phyloP scores from a whole-genome alignment of 2,888 invertebrate species.

The Patella depressa region DNA sequence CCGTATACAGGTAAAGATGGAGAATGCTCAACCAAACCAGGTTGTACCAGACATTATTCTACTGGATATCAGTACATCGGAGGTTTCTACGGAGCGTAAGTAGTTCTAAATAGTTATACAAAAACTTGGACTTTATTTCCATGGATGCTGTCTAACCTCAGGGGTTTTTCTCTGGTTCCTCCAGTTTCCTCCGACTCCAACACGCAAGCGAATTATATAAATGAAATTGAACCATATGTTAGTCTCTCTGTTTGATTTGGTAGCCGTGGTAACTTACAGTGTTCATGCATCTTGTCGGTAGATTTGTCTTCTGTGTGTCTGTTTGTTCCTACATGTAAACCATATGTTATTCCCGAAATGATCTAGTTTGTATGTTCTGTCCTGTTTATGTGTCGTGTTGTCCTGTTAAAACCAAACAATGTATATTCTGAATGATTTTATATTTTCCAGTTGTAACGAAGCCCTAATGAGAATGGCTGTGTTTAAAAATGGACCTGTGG shows the following conservation, averaged over 20 bases:
- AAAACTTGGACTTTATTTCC: background rate
- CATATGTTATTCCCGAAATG: background rate
- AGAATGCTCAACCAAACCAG: constrained; percentile 61
- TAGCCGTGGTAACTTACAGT: no score
- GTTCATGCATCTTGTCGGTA: no score
- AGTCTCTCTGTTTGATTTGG: no score
- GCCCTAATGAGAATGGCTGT: constrained; percentile 72
- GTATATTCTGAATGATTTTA: constrained; percentile 35
- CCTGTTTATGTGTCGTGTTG: background rate
- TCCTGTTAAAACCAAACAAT: constrained; percentile 47
- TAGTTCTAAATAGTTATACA: constrained; percentile 20
- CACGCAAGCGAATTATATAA: no score
- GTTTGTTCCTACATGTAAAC: background rate
- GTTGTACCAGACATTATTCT: constrained; percentile 71
- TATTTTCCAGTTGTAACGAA: constrained; percentile 71
- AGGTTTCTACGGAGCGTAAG: constrained; percentile 73
- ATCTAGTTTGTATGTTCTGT: background rate
- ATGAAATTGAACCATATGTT: no score
- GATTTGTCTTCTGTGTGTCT: no score
- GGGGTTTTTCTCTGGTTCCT: no score
- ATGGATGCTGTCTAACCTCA: background rate
- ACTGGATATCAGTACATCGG: constrained; percentile 73
- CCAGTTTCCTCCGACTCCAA: no score
- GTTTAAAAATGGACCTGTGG: constrained; percentile 72
- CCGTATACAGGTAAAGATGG: constrained; percentile 72